Conservation (phyloP, 1,140 invertebrate species). For the Papilio helenus region DNA sequence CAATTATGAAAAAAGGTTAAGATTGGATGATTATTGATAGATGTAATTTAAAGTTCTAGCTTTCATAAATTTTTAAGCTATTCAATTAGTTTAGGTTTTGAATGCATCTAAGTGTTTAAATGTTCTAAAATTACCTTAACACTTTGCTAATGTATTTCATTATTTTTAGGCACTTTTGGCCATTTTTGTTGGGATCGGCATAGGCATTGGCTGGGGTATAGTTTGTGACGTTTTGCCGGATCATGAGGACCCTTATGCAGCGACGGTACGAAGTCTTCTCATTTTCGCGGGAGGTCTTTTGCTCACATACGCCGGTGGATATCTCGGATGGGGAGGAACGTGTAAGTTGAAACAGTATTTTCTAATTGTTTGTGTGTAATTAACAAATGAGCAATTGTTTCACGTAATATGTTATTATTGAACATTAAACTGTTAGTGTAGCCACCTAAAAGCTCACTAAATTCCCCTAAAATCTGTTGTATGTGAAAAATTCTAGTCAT, state of each 20-base stretch:
- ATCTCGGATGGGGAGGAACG: constrained; percentile 90
- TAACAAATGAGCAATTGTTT: background rate
- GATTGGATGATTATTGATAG: no score
- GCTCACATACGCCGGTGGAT: constrained; percentile 91
- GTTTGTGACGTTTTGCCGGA: constrained; percentile 89
- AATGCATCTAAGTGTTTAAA: background rate
- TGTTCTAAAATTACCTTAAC: background rate
- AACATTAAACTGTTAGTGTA: no score
- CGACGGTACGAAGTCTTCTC: constrained; percentile 89
- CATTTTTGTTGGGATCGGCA: constrained; percentile 88
- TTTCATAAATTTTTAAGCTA: no score
- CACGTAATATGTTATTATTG: background rate
- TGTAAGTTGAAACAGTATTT: constrained; percentile 57
- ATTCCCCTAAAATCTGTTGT: no score
- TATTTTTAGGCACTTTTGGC: constrained; percentile 85
- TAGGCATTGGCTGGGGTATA: constrained; percentile 90
- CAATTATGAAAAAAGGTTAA: no score
- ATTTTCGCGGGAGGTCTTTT: constrained; percentile 90
- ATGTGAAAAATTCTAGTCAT: no score
- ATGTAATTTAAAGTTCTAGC: no score
- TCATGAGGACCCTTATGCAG: constrained; percentile 89
- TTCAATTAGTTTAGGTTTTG: no score
- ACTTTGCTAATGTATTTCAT: constrained; percentile 16
- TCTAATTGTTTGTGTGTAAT: background rate
- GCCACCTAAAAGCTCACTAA: no score